Evolutionary conservation across 2,888 invertebrate genomes (phyloP), one percentile per base, ranked within the genome.

Genomic region (Ernsta delagoae): DNA sequence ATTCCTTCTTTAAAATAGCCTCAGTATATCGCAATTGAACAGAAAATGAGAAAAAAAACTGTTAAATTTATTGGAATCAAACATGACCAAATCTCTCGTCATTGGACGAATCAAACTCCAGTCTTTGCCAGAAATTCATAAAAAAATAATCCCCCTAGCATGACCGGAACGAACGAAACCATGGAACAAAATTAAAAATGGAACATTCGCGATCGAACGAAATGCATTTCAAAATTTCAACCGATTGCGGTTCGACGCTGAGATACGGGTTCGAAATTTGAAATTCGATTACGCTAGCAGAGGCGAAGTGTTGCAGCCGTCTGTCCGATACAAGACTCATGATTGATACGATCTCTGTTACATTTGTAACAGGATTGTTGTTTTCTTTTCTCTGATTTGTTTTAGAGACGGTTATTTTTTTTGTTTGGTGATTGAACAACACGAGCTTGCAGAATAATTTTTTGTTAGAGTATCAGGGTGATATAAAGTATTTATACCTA

Each of bases 211-310:
- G 64, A 59, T 59, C 45, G 70, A 70, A 63, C 63, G 63, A 54
- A 63, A 53, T 63, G 63, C 63, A 63, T 63, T 61, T 61, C 63
- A 57, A 57, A 16, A 24, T 24, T 24, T 24, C 24, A 24, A 24
- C 24, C 72, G 72, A 75, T 73, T 73, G 74, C 70, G 75, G 72
- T 73, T 39, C 39, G 5, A 6, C 6, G 71, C 71, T 65, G 73
- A 68, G 71, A 71, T 65, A 70, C 71, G 70, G 72, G 71, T 73
- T 71, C 70, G 71, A 74, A 74, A 75, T 75, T 75, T 75, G 73
- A 75, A 75, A 73, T 75, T 75, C 72, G 75, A 75, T 75, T 72
- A 72, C 71, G 69, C 70, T 75, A 57, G 50, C 57, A n/a, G 67
- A 73, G 70, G 73, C 72, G 70, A 74, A 61, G 73, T 70, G 69